Conservation (phyloP, 2,113 vertebrate species). For the Falcunculus frontatus region DNA sequence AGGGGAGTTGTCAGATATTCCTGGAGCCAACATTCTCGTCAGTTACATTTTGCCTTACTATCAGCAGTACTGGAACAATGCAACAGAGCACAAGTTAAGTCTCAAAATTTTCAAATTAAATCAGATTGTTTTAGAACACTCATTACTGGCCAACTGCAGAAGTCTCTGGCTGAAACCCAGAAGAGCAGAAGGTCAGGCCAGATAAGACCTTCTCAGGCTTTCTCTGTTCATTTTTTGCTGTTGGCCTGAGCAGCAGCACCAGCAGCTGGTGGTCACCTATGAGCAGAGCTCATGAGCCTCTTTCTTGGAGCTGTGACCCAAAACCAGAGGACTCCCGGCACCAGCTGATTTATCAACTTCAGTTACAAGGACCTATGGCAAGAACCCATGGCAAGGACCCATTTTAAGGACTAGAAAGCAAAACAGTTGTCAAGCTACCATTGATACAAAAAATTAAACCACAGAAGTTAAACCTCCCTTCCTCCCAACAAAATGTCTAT, state of each 20-base stretch:
- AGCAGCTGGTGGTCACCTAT: conserved; percentile 27
- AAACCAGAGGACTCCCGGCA: background rate
- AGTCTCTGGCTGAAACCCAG: conserved; percentile 13
- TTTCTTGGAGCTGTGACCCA: background rate
- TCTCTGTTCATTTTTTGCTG: conserved; percentile 36
- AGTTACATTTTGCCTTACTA: background rate
- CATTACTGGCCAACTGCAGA: background rate
- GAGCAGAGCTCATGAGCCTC: background rate
- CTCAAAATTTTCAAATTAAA: background rate
- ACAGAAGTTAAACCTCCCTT: background rate
- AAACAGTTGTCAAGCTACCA: background rate
- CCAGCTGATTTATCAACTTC: background rate
- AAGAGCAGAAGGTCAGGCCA: conserved; percentile 22
- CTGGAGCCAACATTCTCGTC: background rate
- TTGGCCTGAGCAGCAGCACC: background rate
- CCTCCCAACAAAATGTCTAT: background rate
- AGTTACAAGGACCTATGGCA: background rate
- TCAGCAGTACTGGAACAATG: background rate
- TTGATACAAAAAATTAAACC: background rate
- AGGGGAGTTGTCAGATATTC: background rate
- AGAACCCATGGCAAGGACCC: background rate
- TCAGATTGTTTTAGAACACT: background rate
- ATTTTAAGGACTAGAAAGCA: background rate
- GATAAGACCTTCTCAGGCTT: conserved; percentile 24
- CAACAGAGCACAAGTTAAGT: background rate